These are phyloP conservation scores for Xenopus tropicalis DNA, from an alignment of 2,113 vertebrate genomes.

Conservation along the genomic window UCB_Xtro_10.0 CM004448.2:49487501-49488000, in stretches of 20 bases:
- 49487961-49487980: constrained; percentile 9
- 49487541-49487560: too few relatives aligned
- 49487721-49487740: background rate
- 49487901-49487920: constrained; percentile 15
- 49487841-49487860: constrained; percentile 15
- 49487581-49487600: too few relatives aligned
- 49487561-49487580: too few relatives aligned
- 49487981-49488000: constrained; percentile 1
- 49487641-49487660: too few relatives aligned
- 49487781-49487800: background rate
- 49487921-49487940: constrained; percentile 15
- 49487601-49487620: too few relatives aligned
- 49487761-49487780: constrained; percentile 3
- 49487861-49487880: constrained; percentile 1
- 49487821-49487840: constrained; percentile 1
- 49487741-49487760: background rate
- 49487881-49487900: constrained; percentile 15
- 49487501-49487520: too few relatives aligned
- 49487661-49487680: too few relatives aligned
- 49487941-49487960: constrained; percentile 1
- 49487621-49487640: too few relatives aligned
- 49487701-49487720: background rate
- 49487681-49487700: too few relatives aligned
- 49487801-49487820: constrained; percentile 17
- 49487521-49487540: too few relatives aligned